Evolutionary conservation across 2,797 vertebrate species (phyloP), one percentile per base, ranked within the genome.

Genomic region (Diplodus puntazzo): DNA sequence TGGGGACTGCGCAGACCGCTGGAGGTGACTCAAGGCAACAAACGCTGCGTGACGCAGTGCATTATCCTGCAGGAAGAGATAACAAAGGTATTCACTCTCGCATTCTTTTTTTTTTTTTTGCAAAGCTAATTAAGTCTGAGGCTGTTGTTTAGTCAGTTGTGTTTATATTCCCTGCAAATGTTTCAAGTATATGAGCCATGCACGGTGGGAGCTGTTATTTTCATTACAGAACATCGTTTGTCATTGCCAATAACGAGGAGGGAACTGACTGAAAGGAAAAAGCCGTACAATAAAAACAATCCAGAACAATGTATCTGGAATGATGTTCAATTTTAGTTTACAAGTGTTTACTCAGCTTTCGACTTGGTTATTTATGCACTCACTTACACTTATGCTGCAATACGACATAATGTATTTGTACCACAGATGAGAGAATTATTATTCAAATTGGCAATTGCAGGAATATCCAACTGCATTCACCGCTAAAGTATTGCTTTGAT

Each of bases 61-160:
- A 45, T 55, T 61, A 67, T 76, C 64, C 60, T 39, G 55, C 57
- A 53, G 61, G 64, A 78, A 39, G 48, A 49, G 80, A 59, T 49
- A 71, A 60, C 42, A 45, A 49, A 70, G 45, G 43, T 50, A 43
- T 60, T 65, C 6, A 16, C 12, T 34, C 6, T 8, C 0, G 14
- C 10, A 18, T 50, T 68, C 46, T 53, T 73, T 34, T 61, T 39
- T 34, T 34, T 34, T 34, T 61, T 39, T 34, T 34, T 34, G 60
- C 11, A 48, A 66, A 59, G n/a, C 42, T 66, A 27, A 80, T 81
- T 77, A 39, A 69, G 18, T 45, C 14, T 59, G 21, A 52, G 10
- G 10, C 48, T 55, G 27, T 43, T 69, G 23, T 69, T 66, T 54
- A 12, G 11, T 61, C 48, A 25, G 16, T 21, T 63, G 18, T 53